Percentiles rank a stretch among this genome's conserved stretches.
Conservation (phyloP, 1,140 invertebrate genomes). For the Aphaenogaster floridana region DNA sequence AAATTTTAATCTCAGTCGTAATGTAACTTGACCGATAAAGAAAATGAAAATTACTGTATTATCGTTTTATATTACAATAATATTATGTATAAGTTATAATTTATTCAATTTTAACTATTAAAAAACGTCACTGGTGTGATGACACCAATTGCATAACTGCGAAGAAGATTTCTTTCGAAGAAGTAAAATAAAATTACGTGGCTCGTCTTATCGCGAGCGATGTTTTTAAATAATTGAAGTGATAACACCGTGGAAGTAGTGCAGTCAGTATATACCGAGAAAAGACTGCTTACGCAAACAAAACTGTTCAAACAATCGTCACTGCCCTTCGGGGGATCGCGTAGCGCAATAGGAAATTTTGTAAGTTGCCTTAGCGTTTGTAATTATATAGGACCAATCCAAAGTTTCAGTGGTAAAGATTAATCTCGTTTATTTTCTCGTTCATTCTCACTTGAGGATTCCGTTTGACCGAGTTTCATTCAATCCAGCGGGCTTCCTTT, state of each 20-base stretch:
- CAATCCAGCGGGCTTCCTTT: background rate
- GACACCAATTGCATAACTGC: background rate
- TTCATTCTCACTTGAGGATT: background rate
- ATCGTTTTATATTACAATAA: slow-evolving; percentile 4
- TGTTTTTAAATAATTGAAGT: slow-evolving; percentile 6
- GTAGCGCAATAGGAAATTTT: background rate
- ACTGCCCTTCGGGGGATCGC: background rate
- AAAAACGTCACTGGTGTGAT: background rate
- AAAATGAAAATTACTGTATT: background rate
- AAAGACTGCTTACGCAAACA: background rate
- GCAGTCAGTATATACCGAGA: background rate
- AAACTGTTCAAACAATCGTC: background rate
- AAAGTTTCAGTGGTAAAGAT: background rate
- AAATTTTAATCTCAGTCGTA: background rate
- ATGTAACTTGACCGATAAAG: background rate
- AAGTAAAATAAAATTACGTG: background rate
- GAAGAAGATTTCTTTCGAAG: background rate
- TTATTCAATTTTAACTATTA: background rate
- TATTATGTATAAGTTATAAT: background rate
- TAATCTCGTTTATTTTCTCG: background rate
- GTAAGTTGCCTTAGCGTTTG: background rate
- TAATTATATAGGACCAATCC: background rate
- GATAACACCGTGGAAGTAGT: background rate
- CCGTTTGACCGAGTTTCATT: background rate
- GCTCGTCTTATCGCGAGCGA: slow-evolving; percentile 27